These are phyloP conservation scores for Trypoxylon attenuatum DNA, from an alignment of 2,888 invertebrate species.

Conservation along the genomic window DNA sequence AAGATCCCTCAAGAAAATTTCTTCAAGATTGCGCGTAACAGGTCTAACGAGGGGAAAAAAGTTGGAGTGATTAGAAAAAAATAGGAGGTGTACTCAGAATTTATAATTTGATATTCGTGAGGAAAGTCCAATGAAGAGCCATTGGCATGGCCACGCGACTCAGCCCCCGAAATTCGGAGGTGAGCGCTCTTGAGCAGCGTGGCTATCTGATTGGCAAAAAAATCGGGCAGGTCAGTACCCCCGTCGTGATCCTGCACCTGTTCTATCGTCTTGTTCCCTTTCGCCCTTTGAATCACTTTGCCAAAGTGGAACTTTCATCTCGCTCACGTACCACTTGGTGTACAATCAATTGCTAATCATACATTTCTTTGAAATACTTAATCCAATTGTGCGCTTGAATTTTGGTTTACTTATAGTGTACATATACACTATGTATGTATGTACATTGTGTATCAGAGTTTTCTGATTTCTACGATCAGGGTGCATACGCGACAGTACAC, in stretches of 20 bases:
- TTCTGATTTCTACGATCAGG: conserved; percentile 74
- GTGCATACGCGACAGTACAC: conserved; percentile 93
- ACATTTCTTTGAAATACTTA: too few relatives aligned
- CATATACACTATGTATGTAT: too few relatives aligned
- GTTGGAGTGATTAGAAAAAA: conserved; percentile 3
- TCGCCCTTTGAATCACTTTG: neutral
- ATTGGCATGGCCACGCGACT: conserved; percentile 82
- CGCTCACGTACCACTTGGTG: too few relatives aligned
- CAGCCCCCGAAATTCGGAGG: conserved; percentile 88
- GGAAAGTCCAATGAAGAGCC: conserved; percentile 62
- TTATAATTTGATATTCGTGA: conserved; percentile 27
- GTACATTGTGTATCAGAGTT: neutral
- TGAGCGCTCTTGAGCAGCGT: conserved; percentile 88
- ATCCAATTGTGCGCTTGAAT: too few relatives aligned
- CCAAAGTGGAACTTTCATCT: conserved; percentile 1
- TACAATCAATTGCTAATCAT: too few relatives aligned
- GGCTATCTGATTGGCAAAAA: conserved; percentile 90
- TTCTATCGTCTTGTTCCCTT: conserved; percentile 19
- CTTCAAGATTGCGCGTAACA: neutral
- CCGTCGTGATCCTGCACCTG: conserved; percentile 11
- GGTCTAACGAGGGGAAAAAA: neutral
- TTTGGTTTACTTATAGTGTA: too few relatives aligned
- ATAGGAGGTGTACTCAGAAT: too few relatives aligned
- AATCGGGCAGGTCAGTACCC: conserved; percentile 80
- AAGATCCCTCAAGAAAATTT: neutral